These are phyloP conservation scores for Dolomedes plantarius DNA, from an alignment of 2,888 invertebrate genomes.

Conservation along the genomic window DNA sequence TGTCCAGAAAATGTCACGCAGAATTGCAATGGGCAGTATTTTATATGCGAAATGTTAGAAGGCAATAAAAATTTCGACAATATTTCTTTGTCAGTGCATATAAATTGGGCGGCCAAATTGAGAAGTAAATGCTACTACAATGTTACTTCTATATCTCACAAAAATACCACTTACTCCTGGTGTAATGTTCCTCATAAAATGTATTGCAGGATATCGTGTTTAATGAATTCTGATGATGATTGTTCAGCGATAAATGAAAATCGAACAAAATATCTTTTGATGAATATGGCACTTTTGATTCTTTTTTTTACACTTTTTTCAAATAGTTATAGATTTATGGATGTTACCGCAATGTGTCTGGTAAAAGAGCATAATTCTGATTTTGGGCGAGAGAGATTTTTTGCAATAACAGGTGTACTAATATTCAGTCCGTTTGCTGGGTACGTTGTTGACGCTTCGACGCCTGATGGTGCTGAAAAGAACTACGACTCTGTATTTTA, in stretches of 20 bases:
- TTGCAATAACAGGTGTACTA: slow-evolving; percentile 77
- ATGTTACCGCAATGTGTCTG: slow-evolving; percentile 90
- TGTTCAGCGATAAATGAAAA: slow-evolving; percentile 13
- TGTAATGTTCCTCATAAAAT: slow-evolving; percentile 59
- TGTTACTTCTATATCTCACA: slow-evolving; percentile 41
- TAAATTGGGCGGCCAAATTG: slow-evolving; percentile 25
- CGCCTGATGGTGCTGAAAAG: slow-evolving; percentile 78
- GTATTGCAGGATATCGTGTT: slow-evolving; percentile 44
- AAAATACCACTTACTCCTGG: slow-evolving; percentile 54
- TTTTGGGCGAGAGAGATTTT: slow-evolving; percentile 77
- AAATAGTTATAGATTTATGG: slow-evolving; percentile 90
- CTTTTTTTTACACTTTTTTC: slow-evolving; percentile 88
- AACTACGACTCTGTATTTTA: slow-evolving; percentile 92
- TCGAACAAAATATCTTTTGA: slow-evolving; percentile 11
- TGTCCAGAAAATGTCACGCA: slow-evolving; percentile 58
- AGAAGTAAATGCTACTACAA: slow-evolving; percentile 51
- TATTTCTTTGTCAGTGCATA: slow-evolving; percentile 39
- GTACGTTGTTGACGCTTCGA: slow-evolving; percentile 68
- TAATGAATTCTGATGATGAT: slow-evolving; percentile 19
- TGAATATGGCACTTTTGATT: slow-evolving; percentile 80
- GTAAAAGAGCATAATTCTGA: slow-evolving; percentile 84
- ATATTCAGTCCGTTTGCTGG: slow-evolving; percentile 75
- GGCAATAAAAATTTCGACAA: slow-evolving; percentile 31
- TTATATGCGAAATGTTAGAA: slow-evolving; percentile 50
- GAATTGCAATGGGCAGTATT: slow-evolving; percentile 37